Evolutionary conservation across 2,888 invertebrate genomes (phyloP), one percentile per base, ranked within the genome.

Genomic region (Cataglyphis cursor): DNA sequence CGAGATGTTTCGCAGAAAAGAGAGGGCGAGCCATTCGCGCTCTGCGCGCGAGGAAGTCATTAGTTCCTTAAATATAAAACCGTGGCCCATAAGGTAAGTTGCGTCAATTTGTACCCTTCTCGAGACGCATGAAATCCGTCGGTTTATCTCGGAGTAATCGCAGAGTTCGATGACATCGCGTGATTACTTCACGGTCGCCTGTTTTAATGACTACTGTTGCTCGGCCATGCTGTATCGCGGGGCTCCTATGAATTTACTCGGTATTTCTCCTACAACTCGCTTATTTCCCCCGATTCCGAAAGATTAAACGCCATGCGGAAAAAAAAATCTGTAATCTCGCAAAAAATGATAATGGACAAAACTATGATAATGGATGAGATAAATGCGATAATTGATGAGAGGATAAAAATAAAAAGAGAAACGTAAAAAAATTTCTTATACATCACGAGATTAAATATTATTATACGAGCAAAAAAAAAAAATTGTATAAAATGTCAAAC

Each of bases 141-240:
- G 24, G 75, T 75, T 76, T 82, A 82, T 82, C 81, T 82, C 74
- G 38, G 76, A 76, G 59, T 82, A 82, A 82, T 82, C 76, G 38
- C 76, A 57, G 81, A 82, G 81, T 82, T 82, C 81, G 81, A 82
- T 82, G 81, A 82, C 81, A 82, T 82, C 81, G 81, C 81, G 81
- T 82, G 81, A 82, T 82, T 82, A 82, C 81, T 82, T 82, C 81
- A 82, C 81, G 81, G 81, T 82, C 81, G 66, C 76, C 81, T 82
- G 81, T 82, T 82, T 82, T 82, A 82, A 82, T 82, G 81, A 82
- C 81, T 76, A 44, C 59, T 48, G 59, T 24, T 76, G 54, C 76
- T 66, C 62, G 76, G 18, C 44, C 48, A 10, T 62, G 28, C 28
- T 21, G 12, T 62, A 62, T 74, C 41, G 66, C 76, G 48, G 28